A percentile compares a stretch with the other conserved stretches of the same genome.
Conservation (phyloP, 2,797 vertebrate species). For the Phoxinus dragarum region DNA sequence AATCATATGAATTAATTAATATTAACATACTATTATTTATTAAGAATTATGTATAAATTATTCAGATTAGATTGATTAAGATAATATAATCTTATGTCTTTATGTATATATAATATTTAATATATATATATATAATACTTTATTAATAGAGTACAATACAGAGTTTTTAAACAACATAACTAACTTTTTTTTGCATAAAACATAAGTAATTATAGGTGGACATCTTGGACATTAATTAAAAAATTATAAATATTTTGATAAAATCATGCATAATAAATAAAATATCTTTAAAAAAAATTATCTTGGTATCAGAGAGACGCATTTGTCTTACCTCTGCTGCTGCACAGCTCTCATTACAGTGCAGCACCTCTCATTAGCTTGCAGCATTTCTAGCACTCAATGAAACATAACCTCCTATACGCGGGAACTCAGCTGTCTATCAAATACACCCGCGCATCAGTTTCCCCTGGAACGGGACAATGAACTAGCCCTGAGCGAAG, state of each 20-base stretch:
- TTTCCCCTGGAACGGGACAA: slow-evolving; percentile 14
- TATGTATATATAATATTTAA: background rate
- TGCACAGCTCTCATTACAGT: slow-evolving; percentile 13
- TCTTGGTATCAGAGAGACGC: background rate
- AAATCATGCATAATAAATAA: background rate
- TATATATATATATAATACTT: background rate
- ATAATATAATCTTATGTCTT: background rate
- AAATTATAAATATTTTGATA: background rate
- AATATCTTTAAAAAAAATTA: background rate
- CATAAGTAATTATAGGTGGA: background rate
- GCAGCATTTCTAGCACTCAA: slow-evolving; percentile 35
- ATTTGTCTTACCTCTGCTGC: slow-evolving; percentile 50
- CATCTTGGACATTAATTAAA: background rate
- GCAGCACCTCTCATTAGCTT: slow-evolving; percentile 23
- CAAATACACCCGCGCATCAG: background rate
- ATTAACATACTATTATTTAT: background rate
- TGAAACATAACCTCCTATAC: slow-evolving; percentile 23
- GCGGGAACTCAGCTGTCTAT: background rate
- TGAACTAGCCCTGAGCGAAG: slow-evolving; percentile 29
- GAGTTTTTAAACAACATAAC: background rate
- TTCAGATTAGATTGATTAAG: background rate
- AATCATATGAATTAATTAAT: background rate
- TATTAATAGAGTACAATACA: too few relatives aligned
- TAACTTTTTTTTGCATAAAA: background rate
- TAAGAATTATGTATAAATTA: background rate